These are phyloP conservation scores for Aphis gossypii DNA, from an alignment of 1,140 invertebrate species.

Conservation along the genomic window DNA sequence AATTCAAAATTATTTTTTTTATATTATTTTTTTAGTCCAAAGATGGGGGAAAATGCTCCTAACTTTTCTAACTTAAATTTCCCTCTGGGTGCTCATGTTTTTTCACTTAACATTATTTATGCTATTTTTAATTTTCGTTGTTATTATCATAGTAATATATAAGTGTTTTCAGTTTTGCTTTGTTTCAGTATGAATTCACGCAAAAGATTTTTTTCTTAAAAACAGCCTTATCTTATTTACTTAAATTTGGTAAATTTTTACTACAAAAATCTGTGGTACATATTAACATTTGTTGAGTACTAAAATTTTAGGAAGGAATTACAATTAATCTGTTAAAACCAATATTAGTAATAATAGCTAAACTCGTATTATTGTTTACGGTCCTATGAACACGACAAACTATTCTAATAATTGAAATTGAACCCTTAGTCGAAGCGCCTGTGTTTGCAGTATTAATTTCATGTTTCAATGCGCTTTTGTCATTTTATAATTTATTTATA, in stretches of 20 bases:
- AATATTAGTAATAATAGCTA: slow-evolving; percentile 34
- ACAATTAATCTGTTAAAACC: slow-evolving; percentile 18
- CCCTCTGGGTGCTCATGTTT: neutral
- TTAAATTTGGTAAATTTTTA: neutral
- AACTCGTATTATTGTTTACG: slow-evolving; percentile 22
- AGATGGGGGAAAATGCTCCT: no score
- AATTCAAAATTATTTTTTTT: no score
- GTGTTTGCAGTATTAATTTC: neutral
- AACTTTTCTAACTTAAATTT: no score
- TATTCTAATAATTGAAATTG: slow-evolving; percentile 42
- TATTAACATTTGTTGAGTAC: neutral
- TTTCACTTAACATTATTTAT: neutral
- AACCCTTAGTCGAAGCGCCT: neutral
- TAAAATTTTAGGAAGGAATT: neutral
- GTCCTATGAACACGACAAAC: slow-evolving; percentile 2
- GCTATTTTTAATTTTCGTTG: neutral
- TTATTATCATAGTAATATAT: no score
- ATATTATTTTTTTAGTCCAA: no score
- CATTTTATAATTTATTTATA: neutral
- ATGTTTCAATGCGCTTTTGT: neutral
- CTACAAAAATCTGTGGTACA: neutral
- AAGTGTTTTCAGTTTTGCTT: neutral
- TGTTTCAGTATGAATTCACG: neutral
- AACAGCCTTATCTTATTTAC: neutral
- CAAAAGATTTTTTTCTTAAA: neutral